Evolutionary conservation across 2,888 invertebrate genomes (phyloP), one percentile per base, ranked within the genome.

Genomic region (Lepidochrysops patricia): DNA sequence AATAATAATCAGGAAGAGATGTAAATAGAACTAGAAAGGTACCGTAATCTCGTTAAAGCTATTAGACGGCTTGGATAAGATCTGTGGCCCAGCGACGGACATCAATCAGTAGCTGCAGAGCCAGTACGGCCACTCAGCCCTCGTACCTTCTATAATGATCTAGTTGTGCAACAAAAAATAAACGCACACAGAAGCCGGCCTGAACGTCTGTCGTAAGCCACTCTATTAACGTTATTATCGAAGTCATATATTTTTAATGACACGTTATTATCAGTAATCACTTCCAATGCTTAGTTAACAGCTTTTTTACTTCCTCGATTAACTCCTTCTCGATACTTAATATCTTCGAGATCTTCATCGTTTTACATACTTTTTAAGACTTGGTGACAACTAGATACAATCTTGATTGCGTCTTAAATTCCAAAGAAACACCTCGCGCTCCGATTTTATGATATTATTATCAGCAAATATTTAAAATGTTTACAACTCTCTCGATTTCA

Each of bases 31-130:
- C 71, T 72, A 64, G 67, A 70, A 68, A 68, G 71, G 73, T 82
- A 80, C 84, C 82, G 84, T 81, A 79, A 84, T 83, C 82, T 82
- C 77, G 79, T 82, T 82, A 82, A 79, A 79, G 75, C 76, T 77
- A 80, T 82, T 80, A 79, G 76, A 80, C 76, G 73, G 74, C 71
- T 66, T 67, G 75, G 81, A 83, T 82, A 79, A 75, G 70, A 81
- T 81, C 79, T 73, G 71, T 72, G 73, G 76, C 77, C 75, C 79
- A 79, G 81, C 77, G 71, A 75, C 70, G 72, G 73, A 76, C 83
- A 85, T 84, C 82, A 81, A 84, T 85, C 84, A 81, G 78, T 75
- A 76, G 76, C 73, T 65, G 68, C 67, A 66, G 68, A 67, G 70
- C 70, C 69, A 69, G 71, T 34, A 72, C 69, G 61, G 23, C 50